These are phyloP conservation scores for Cirrhinus molitorella DNA, from an alignment of 2,797 vertebrate species.

Conservation along the genomic window DNA sequence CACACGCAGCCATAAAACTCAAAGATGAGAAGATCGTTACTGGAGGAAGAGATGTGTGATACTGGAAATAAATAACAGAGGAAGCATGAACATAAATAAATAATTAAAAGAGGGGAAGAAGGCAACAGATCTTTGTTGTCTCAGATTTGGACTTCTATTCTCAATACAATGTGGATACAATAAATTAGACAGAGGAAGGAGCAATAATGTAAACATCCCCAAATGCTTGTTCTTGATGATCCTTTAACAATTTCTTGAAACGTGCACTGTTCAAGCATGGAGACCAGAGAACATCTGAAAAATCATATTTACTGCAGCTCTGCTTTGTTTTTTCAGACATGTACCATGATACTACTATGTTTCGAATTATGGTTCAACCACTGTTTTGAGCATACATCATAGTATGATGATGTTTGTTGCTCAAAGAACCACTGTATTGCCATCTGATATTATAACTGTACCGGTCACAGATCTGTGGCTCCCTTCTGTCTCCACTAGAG, in stretches of 20 bases:
- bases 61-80: not conserved
- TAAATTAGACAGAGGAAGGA: not conserved
- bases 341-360: not conserved
- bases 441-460: not conserved
- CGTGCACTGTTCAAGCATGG: not conserved
- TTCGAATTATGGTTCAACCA: not conserved
- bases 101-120: not conserved
- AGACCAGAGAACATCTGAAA: not conserved
- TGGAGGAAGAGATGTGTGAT: not conserved
- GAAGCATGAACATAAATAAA: not conserved
- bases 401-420: not conserved
- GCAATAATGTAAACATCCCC: not conserved
- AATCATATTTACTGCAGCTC: not conserved
- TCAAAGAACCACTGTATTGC: not conserved
- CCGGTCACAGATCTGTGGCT: too few relatives aligned
- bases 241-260: conserved; percentile 7
- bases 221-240: not conserved
- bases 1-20: not conserved
- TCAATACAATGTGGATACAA: conserved; percentile 4
- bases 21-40: not conserved
- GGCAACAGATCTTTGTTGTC: conserved; percentile 9
- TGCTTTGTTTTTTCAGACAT: not conserved
- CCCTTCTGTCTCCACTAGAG: too few relatives aligned
- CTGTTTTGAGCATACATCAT: not conserved
- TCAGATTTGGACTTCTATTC: conserved; percentile 16